Evolutionary conservation across 2,113 vertebrate genomes (phyloP), one percentile per base, ranked within the genome.

Genomic region (Amblyopsis rosae): DNA sequence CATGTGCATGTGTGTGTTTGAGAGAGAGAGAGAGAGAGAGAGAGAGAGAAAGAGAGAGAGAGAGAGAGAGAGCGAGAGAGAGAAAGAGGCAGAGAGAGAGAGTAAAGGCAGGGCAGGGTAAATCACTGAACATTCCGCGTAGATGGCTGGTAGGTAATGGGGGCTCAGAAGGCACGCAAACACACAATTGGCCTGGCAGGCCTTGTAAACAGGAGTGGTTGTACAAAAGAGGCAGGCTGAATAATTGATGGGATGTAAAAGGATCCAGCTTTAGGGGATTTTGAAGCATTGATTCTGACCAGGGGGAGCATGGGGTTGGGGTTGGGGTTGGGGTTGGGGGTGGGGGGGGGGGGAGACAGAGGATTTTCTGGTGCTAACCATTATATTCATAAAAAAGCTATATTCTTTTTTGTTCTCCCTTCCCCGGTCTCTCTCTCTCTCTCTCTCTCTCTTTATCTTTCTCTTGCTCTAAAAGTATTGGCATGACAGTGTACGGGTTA

Each of bases 161-260:
- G 79, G 79, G 82, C 85, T 89, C 80, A 83, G 62, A 81, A 82
- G 88, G 86, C 92, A 92, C 89, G 70, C 88, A 90, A 93, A 92
- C 91, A 92, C 92, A 86, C 90, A 91, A 92, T 90, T 93, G 92
- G 90, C 82, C 86, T 82, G 91, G 86, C 90, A 93, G 94, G 79
- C 92, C 93, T 95, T 96, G 94, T 94, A 93, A 95, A 95, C 91
- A 95, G 91, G 86, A 93, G 92, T 87, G 92, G 91, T 89, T 92
- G 87, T 91, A 94, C 90, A 93, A 94, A 94, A 93, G 90, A 91
- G 84, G 82, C 65, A 60, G 51, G 0, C 78, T 96, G 88, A 96
- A 95, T 95, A 95, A 95, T 94, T 91, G 90, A 95, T 93, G 87
- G 90, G 76, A 84, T 83, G 88, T 92, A 93, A 92, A 87, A 85